Base-by-base conservation (phyloP, 2,888 invertebrate species). In the Lasioglossum leucozonium region DNA sequence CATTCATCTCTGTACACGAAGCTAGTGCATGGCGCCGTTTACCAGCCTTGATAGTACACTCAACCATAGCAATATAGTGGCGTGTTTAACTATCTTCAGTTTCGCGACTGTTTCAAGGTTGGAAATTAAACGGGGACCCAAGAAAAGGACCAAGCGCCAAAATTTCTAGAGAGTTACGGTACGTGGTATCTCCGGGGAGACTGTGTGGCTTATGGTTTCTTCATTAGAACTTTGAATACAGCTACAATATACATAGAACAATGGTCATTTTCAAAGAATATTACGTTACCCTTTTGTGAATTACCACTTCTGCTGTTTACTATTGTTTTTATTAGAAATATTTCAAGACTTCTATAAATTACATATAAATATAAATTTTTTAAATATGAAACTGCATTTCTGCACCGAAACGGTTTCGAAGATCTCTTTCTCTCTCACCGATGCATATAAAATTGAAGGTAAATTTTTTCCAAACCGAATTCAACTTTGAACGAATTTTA, bases 41-140 rank as follows among this genome's bases (percentile, higher is more conserved):
- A 75, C 73, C 37, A 37, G 13, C 58, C 86, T 83, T 75, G 75
- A 44, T 44, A 47, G 76, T 83, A 65, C 67, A 55, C 75, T 80
- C 71, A 67, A n/a, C 37, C 62, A 42, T 13, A 62, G 77, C 58
- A 72, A 85, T 80, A 81, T 72, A 85, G 72, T 58, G 40, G n/a
- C 30, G 55, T 72, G 80, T 84, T 84, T 81, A 67, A 85, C 84
- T 72, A 75, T 80, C 80, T 74, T 74, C 74, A 55, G 47, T 16
- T 55, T 40, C 71, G 42, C 58, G 65, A 75, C 74, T 42, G 84
- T 71, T 74, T 58, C 74, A 84, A 85, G 80, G 84, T 84, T 84
- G 73, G 42, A 40, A 85, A 80, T 81, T 77, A 84, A 85, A 79
- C 76, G 65, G 11, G 26, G 13, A 18, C 26, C 40, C 26, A 37